These are phyloP conservation scores for Scaptomyza hsui DNA, from an alignment of 1,140 invertebrate genomes.

Conservation along the genomic window DNA sequence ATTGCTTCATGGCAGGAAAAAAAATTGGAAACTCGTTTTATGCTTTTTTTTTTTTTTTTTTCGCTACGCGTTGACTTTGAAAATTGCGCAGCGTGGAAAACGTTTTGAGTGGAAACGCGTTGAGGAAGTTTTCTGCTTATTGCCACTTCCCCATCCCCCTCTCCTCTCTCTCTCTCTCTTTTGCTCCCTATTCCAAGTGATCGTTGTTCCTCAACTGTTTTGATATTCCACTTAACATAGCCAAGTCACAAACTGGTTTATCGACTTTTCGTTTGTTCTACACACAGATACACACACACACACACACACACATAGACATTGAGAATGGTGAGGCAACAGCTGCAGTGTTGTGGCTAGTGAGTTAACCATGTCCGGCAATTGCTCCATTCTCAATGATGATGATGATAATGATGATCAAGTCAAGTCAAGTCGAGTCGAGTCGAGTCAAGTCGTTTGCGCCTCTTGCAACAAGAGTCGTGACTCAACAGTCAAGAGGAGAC, in stretches of 20 bases:
- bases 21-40: constrained; percentile 9
- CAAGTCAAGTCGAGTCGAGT: constrained; percentile 3
- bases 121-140: constrained; percentile 31
- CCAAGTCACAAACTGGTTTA: constrained; percentile 76
- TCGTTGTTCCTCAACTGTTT: constrained; percentile 54
- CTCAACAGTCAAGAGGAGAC: constrained; percentile 10
- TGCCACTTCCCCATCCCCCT: constrained; percentile 8
- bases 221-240: constrained; percentile 69
- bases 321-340: constrained; percentile 7
- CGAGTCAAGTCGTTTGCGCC: too few species aligned
- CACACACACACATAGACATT: background rate
- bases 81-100: constrained; percentile 50
- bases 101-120: constrained; percentile 33
- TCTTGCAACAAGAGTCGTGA: constrained; percentile 13
- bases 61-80: constrained; percentile 37
- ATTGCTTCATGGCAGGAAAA: background rate
- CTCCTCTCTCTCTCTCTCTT: background rate
- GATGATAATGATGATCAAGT: constrained; percentile 20
- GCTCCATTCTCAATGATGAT: background rate
- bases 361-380: constrained; percentile 28
- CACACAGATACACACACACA: constrained; percentile 2
- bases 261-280: constrained; percentile 67
- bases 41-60: constrained; percentile 17
- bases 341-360: constrained; percentile 21
- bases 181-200: background rate